Evolutionary conservation across 2,797 vertebrate species (phyloP).

Genomic region (Lepus townsendii): DNA sequence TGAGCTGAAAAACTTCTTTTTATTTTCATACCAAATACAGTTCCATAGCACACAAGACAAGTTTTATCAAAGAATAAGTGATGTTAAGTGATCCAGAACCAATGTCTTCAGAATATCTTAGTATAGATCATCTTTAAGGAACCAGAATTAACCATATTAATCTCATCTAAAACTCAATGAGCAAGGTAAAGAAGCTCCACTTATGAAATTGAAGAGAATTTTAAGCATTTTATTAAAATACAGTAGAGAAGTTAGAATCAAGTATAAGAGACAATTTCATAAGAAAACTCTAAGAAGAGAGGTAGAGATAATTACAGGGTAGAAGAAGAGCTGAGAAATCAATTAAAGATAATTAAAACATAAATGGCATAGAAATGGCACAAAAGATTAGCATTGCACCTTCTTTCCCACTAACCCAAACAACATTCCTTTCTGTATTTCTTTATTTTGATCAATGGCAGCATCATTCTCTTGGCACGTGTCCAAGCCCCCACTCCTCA

Average conservation of each 20-base stretch:
- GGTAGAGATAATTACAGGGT: not conserved
- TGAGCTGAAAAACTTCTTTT: not conserved
- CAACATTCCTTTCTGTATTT: not conserved
- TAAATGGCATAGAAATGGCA: not conserved
- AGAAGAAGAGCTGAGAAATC: not conserved
- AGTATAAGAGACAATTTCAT: not conserved
- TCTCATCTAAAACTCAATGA: not conserved
- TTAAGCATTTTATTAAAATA: no score
- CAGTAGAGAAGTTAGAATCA: not conserved
- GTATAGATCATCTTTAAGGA: not conserved
- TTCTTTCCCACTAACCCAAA: not conserved
- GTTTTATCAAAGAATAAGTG: not conserved
- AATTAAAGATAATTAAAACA: not conserved
- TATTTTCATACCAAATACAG: not conserved
- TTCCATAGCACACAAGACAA: not conserved
- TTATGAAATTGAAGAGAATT: not conserved
- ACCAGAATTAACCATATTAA: slow-evolving; percentile 8
- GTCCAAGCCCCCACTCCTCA: not conserved
- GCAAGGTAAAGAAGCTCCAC: not conserved
- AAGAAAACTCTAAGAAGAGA: not conserved
- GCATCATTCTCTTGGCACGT: not conserved
- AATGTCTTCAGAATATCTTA: not conserved
- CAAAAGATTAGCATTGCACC: not conserved
- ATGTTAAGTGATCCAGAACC: no score
- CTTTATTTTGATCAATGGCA: not conserved